Base-by-base conservation (phyloP, 1,140 invertebrate genomes). In the Heliothis virescens region DNA sequence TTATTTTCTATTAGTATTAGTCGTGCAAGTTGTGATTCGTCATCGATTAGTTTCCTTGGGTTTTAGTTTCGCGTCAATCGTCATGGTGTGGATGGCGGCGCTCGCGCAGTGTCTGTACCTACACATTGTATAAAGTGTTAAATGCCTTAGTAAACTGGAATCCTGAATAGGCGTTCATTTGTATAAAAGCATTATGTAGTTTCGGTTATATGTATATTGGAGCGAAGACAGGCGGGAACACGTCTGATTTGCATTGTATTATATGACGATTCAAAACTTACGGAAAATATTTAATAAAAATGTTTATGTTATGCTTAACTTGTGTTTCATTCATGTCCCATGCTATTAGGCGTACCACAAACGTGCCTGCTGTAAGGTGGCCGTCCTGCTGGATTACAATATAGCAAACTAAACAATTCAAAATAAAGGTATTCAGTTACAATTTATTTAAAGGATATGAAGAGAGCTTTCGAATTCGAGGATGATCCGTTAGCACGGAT, bases 231-330 rank as follows among this genome's bases (percentile, higher is more conserved):
- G 67, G 71, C 76, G 75, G 65, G 62, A 75, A 63, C 80, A 83
- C 82, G 82, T 79, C 80, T 83, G 82, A 74, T 82, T 81, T 53
- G 47, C 79, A 81, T 65, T 89, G 86, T 92, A 91, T 90, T 89
- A 90, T 92, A 67, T 48, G 16, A 85, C 86, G 81, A 89, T 91
- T 89, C 85, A 88, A 85, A 87, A 69, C 79, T 74, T 86, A 87
- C 87, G 82, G 83, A 87, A 88, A 85, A 91, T 92, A 91, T 91
- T 93, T 91, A 92, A 92, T 91, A 91, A 93, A 93, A 92, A 87
- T 92, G 91, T 93, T 93, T 92, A 93, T 87, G 91, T 92, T 93
- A 90, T 89, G 89, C 90, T 91, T 91, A 87, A 48, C 26, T 11
- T 65, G 78, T 81, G 74, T 87, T 86, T 92, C 84, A 84, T 82